phyloP scores from a whole-genome alignment of 1,140 invertebrate species.

The Saccostrea glomerata region DNA sequence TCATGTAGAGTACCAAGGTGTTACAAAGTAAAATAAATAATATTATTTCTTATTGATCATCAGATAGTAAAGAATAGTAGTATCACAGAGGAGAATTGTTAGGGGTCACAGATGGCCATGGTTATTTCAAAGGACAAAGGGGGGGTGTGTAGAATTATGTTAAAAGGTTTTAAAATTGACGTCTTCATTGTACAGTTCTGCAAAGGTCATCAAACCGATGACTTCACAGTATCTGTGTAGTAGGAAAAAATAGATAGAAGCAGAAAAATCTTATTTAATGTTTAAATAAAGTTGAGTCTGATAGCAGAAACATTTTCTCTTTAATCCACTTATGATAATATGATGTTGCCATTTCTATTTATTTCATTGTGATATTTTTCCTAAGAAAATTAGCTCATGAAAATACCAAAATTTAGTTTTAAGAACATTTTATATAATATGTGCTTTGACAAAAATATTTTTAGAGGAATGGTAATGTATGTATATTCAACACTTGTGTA shows the following conservation, averaged over 20 bases:
- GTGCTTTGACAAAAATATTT: too few relatives aligned
- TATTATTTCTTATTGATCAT: background rate
- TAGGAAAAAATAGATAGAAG: background rate
- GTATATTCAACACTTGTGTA: too few relatives aligned
- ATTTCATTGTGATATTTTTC: too few relatives aligned
- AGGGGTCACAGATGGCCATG: slow-evolving; percentile 2
- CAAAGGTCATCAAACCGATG: background rate
- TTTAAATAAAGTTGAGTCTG: background rate
- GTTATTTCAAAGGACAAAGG: background rate
- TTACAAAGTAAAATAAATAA: background rate
- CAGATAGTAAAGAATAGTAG: background rate
- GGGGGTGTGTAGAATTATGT: background rate
- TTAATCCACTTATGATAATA: background rate
- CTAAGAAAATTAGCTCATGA: too few relatives aligned
- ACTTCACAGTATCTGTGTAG: background rate
- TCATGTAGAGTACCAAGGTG: background rate
- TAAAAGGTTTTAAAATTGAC: background rate
- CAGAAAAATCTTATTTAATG: background rate
- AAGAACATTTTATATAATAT: too few relatives aligned
- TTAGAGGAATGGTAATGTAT: too few relatives aligned
- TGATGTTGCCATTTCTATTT: too few relatives aligned
- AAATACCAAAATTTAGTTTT: too few relatives aligned
- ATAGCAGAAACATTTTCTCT: background rate
- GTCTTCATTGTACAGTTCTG: background rate
- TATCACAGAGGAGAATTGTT: background rate